phyloP scores from a whole-genome alignment of 2,113 vertebrate species.

The Pteropus alecto region DNA sequence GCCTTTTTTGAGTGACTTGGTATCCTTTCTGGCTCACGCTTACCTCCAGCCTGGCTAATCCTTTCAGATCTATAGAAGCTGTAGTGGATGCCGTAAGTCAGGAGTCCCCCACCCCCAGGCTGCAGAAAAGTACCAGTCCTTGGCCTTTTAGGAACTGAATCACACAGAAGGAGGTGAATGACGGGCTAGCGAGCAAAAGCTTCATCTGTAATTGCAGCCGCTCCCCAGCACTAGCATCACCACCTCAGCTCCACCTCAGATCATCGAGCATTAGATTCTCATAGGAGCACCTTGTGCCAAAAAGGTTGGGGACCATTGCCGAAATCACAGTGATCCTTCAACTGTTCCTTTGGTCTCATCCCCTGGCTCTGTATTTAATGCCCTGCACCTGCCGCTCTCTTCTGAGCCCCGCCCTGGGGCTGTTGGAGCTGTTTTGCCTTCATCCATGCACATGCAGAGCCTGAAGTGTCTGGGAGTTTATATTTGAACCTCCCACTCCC shows the following conservation, averaged over 20 bases:
- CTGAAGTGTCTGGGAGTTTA: background rate
- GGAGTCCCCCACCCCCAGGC: no score
- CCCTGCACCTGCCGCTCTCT: background rate
- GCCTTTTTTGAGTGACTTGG: accelerated
- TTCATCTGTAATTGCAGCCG: no score
- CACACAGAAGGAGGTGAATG: no score
- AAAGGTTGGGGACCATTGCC: no score
- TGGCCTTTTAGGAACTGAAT: no score
- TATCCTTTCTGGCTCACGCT: background rate
- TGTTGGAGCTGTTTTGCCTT: background rate
- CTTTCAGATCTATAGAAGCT: background rate
- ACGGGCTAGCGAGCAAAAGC: no score
- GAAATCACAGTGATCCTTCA: background rate
- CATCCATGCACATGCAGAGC: accelerated
- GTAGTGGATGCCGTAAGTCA: accelerated
- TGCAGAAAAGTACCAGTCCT: no score
- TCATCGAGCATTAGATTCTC: no score
- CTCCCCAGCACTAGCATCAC: no score
- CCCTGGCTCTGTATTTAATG: background rate
- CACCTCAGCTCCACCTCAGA: no score
- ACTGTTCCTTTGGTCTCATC: background rate
- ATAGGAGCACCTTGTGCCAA: no score
- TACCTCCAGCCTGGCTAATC: background rate
- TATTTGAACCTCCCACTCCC: background rate
- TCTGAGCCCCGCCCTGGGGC: background rate